These are phyloP conservation scores for Epizoanthus rinbou DNA, from an alignment of 92 coral and sea anemone species.

Conservation along the genomic window DNA sequence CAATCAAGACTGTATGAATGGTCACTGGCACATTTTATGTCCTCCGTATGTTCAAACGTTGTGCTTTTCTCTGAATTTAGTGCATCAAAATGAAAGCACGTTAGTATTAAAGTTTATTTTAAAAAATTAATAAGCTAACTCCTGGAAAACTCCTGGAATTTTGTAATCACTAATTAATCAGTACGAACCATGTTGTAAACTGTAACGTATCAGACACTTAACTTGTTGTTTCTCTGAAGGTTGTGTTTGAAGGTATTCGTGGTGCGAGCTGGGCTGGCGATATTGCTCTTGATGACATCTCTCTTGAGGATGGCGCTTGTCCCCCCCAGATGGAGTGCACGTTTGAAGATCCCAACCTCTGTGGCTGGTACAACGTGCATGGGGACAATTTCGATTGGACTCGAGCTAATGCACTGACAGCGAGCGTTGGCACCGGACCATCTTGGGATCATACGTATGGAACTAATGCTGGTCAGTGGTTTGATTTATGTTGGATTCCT, in stretches of 20 bases:
- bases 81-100: background rate
- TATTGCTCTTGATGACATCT: constrained; percentile 86
- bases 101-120: background rate
- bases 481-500: too few species aligned
- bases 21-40: too few species aligned
- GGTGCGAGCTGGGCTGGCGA: constrained; percentile 92
- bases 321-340: constrained; percentile 84
- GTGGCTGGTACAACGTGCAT: constrained; percentile 88
- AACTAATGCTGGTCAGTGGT: constrained; percentile 73
- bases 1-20: too few species aligned
- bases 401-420: constrained; percentile 84
- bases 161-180: too few species aligned
- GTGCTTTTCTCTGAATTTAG: too few species aligned
- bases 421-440: constrained; percentile 92
- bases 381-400: constrained; percentile 99
- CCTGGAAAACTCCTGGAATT: too few species aligned
- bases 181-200: too few species aligned
- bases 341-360: constrained; percentile 76
- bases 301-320: constrained; percentile 82
- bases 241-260: constrained; percentile 90
- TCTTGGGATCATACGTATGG: constrained; percentile 84
- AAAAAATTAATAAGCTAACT: too few species aligned
- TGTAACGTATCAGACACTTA: background rate
- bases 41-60: background rate
- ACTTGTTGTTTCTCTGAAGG: constrained; percentile 39